Evolutionary conservation across 2,113 vertebrate genomes (phyloP), one percentile per base, ranked within the genome.

Genomic region (Gorsachius goisagi): DNA sequence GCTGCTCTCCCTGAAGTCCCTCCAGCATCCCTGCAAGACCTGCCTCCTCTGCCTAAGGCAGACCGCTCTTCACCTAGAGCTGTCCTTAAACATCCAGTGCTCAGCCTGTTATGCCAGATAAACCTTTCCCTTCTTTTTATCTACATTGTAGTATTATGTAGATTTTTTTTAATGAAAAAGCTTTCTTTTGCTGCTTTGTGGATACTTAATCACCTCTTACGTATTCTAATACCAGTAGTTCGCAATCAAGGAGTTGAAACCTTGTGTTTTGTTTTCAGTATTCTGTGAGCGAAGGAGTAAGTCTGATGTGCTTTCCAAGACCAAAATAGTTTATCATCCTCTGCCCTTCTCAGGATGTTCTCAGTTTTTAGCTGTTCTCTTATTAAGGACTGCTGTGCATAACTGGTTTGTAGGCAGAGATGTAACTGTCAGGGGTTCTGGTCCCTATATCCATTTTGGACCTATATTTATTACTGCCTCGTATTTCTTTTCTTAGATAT

Each of bases 231-330:
- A 81, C 7, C 24, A 45, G 35, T 37, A 85, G 63, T 49, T 58
- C 83, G 92, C 90, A 66, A 89, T 93, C 73, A 90, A 83, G 71
- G 73, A 92, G 72, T 58, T 94, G 90, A 92, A 80, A 84, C 17
- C n/a, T 73, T 94, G n/a, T 94, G 55, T 80, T 86, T 76, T 68
- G 74, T 63, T 85, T 96, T 87, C 85, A 79, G 84, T 90, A 73
- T 94, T 79, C 69, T 74, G 44, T 12, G 76, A 53, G 55, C 59
- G 82, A 77, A 67, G 37, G 23, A 87, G 27, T 72, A 63, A 78
- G 27, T 71, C 45, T 76, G 66, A 33, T 33, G 83, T 66, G 55
- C 21, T 88, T 89, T 94, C 93, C 77, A 93, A 56, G 90, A 68
- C 24, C 3, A 0, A 60, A 78, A 45, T 21, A 53, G 28, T 86